These are phyloP conservation scores for Astropecten irregularis DNA, from an alignment of 53 echinoderm and acorn worm species.

Conservation along the genomic window DNA sequence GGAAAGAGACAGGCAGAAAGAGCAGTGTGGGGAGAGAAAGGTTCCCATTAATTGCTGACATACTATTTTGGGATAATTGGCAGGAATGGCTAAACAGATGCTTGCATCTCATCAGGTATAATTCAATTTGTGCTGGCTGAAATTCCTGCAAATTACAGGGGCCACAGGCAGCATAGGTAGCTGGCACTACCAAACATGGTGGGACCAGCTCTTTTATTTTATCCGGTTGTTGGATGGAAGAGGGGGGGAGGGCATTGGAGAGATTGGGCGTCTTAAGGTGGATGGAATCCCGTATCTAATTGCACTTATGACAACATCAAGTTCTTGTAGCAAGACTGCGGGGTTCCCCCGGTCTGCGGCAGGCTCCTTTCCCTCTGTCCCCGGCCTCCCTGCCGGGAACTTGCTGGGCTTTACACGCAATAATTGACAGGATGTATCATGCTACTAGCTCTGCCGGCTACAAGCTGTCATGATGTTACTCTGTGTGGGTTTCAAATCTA, in stretches of 20 bases:
- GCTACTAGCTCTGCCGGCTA: conserved; percentile 33
- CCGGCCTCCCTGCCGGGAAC: conserved; percentile 20
- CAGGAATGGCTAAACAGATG: conserved; percentile 65
- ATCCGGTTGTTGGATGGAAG: neutral
- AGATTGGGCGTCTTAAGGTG: conserved; percentile 3
- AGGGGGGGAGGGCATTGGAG: neutral
- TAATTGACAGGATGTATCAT: conserved; percentile 65
- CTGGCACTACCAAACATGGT: conserved; percentile 45
- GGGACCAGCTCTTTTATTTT: conserved; percentile 18
- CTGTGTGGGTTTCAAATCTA: conserved; percentile 6
- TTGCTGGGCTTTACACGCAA: conserved; percentile 52
- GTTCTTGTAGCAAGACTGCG: conserved; percentile 23
- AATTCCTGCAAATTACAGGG: conserved; percentile 67
- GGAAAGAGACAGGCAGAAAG: neutral
- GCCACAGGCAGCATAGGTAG: conserved; percentile 44
- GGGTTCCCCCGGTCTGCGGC: conserved; percentile 34
- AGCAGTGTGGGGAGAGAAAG: conserved; percentile 23
- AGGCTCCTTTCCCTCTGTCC: conserved; percentile 13
- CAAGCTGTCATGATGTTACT: conserved; percentile 44
- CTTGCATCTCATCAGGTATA: conserved; percentile 57
- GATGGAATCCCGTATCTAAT: conserved; percentile 52
- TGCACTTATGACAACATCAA: conserved; percentile 50
- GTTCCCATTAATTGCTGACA: conserved; percentile 61
- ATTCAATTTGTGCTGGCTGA: conserved; percentile 61
- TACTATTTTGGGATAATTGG: conserved; percentile 68